phyloP scores from a whole-genome alignment of 2,888 invertebrate species.

The Cheilosia vernalis region DNA sequence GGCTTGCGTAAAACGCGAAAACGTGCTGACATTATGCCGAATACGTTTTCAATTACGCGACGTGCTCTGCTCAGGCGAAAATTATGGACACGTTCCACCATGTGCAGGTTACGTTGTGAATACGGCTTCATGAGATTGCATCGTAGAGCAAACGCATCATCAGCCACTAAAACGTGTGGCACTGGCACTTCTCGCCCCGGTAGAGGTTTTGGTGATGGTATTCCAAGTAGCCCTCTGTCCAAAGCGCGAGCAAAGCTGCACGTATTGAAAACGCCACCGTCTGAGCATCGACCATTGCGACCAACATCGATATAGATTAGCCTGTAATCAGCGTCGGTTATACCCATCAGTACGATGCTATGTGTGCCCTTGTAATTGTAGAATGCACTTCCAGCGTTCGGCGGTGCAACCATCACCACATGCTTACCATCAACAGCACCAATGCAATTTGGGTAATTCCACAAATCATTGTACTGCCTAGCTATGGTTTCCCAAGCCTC shows the following conservation, averaged over 20 bases:
- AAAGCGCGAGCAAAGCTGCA: too few relatives aligned
- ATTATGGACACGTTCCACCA: neutral
- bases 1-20: conserved; percentile 5
- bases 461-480: neutral
- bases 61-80: neutral
- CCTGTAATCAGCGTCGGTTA: conserved; percentile 14
- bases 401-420: conserved; percentile 21
- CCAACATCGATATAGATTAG: conserved; percentile 28
- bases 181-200: too few relatives aligned
- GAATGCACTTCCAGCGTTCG: conserved; percentile 9
- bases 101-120: neutral
- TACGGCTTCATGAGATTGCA: too few relatives aligned
- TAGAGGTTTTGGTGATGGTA: too few relatives aligned
- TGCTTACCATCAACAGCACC: conserved; percentile 26
- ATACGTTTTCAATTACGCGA: neutral
- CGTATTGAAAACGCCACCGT: conserved; percentile 17
- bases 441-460: neutral
- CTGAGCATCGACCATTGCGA: conserved; percentile 26
- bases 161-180: too few relatives aligned
- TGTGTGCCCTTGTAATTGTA: conserved; percentile 32
- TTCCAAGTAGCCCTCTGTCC: too few relatives aligned
- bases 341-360: conserved; percentile 9
- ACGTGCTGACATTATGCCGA: conserved; percentile 11
- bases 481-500: neutral
- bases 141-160: too few relatives aligned